Conservation (phyloP, 2,888 invertebrate genomes). For the Agriopis leucophaearia region DNA sequence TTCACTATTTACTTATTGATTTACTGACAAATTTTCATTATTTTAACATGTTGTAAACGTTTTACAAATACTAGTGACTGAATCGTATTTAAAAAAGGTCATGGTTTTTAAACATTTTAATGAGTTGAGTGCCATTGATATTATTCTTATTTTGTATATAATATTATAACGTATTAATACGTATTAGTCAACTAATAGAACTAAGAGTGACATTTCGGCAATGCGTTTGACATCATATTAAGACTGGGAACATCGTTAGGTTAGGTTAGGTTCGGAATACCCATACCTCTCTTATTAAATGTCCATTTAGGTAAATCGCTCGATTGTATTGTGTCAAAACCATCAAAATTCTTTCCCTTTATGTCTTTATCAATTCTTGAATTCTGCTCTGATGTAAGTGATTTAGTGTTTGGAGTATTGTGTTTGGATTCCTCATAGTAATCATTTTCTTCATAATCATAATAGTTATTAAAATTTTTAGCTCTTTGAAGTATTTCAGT, state of each 20-base stretch:
- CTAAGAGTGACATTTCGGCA: too few species aligned
- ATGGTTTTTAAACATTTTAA: not conserved
- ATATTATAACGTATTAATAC: too few species aligned
- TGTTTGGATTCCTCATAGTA: not conserved
- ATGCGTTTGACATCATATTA: not conserved
- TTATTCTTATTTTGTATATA: too few species aligned
- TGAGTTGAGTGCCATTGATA: too few species aligned
- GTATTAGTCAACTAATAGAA: too few species aligned
- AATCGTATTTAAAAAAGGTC: too few species aligned
- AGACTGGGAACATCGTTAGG: not conserved
- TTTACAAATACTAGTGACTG: too few species aligned
- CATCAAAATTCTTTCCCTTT: slow-evolving; percentile 4
- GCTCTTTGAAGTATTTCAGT: not conserved
- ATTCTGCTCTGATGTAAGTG: not conserved
- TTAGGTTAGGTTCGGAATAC: not conserved
- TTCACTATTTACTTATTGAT: too few species aligned
- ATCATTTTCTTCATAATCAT: not conserved
- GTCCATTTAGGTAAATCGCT: not conserved
- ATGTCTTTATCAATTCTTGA: not conserved
- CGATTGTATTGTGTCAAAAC: not conserved
- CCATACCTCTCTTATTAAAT: not conserved
- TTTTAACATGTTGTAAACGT: too few species aligned
- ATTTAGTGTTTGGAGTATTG: not conserved
- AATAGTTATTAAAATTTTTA: not conserved
- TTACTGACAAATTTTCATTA: too few species aligned